Base-by-base conservation (phyloP, 2,113 vertebrate genomes). In the Mormyrus lacerda region DNA sequence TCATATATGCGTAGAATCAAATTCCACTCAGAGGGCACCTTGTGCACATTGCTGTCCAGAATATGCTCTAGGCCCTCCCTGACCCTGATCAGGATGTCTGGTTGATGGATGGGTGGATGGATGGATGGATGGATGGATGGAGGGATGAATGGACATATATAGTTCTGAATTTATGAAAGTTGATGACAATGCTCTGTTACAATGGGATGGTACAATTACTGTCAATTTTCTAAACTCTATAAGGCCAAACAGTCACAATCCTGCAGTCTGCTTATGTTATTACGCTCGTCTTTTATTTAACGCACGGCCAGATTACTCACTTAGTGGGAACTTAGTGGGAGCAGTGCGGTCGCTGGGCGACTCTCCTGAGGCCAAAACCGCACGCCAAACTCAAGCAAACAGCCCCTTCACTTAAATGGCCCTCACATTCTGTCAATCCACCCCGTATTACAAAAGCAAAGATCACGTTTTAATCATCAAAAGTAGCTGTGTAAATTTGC, bases 391-490 rank as follows among this genome's bases (percentile, higher is more conserved):
- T 82, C 42, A 82, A 82, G 76, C 19, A 44, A 82, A 47, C 69
- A 65, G 42, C 24, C 82, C 85, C 83, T 73, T 88, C 83, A 89
- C 85, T 90, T 31, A 89, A 90, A 87, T 45, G 39, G 58, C 44
- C 27, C 13, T 31, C 27, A 13, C 3, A 11, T 31, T 69, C n/a
- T 69, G 61, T 27, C 61, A 31, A 31, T 31, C 3, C n/a, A 31
- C 61, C 61, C 61, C 4, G n/a, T 69, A 69, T 69, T 13, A 69
- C 31, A 31, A 31, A 69, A 31, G 61, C 69, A 76, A 39, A 35
- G 31, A 35, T 76, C 69, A 39, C 4, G 6, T 79, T 79, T 79
- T 79, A 35, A 42, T 69, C 61, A 31, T 31, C 27, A 69, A 31
- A 69, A 31, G 61, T 69, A 69, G 27, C 61, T 31, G n/a, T 31